Evolutionary conservation across 2,888 invertebrate genomes (phyloP).

Genomic region (Eilema sororculum): DNA sequence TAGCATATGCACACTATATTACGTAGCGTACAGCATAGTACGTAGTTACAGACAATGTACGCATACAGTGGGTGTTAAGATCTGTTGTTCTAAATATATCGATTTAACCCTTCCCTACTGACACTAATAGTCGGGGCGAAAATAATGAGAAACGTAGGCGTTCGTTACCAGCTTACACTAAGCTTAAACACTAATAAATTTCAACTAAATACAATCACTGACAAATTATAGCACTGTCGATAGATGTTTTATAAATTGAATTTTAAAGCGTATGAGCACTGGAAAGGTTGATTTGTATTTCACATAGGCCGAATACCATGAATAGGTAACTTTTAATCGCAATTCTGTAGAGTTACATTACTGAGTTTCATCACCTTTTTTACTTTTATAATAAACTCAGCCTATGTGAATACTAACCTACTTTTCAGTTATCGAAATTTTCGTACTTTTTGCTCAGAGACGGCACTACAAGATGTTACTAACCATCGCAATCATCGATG

Average conservation of each 20-base stretch:
- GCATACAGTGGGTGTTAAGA: no score
- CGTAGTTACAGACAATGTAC: neutral
- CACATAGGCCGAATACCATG: constrained; percentile 4
- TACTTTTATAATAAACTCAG: neutral
- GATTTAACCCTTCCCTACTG: constrained; percentile 51
- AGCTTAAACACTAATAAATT: constrained; percentile 76
- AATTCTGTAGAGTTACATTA: neutral
- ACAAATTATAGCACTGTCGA: constrained; percentile 39
- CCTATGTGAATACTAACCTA: neutral
- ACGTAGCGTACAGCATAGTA: no score
- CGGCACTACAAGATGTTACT: neutral
- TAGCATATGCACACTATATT: neutral
- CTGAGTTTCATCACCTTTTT: neutral
- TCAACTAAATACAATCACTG: constrained; percentile 71
- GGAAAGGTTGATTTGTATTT: constrained; percentile 18
- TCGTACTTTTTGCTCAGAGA: constrained; percentile 6
- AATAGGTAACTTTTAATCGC: neutral
- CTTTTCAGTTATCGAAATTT: constrained; percentile 6
- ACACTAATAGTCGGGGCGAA: constrained; percentile 58
- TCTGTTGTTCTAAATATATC: constrained; percentile 12
- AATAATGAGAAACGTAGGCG: constrained; percentile 61
- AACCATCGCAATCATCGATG: neutral
- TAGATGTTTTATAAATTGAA: constrained; percentile 24
- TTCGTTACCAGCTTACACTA: constrained; percentile 68
- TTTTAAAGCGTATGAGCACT: constrained; percentile 31